Base-by-base conservation (phyloP, 1,140 invertebrate genomes). In the Drosophila nasuta region DNA sequence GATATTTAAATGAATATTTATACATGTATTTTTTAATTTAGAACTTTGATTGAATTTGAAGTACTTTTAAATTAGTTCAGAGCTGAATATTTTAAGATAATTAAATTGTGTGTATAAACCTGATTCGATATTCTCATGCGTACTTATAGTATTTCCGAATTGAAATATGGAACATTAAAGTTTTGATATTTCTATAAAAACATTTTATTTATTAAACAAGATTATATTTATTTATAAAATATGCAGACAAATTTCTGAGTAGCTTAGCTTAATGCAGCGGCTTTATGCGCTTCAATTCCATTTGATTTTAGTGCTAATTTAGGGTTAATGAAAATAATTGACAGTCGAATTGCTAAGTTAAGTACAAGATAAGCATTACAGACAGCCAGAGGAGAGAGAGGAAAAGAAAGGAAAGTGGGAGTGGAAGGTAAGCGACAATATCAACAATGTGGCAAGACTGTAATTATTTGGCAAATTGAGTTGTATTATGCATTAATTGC, bases 401-500 rank as follows among this genome's bases (percentile, higher is more conserved):
- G 13, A 15, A 7, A 1, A 28, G 7, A 20, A 38, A 5, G 13
- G 30, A n/a, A 0, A 28, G n/a, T 25, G 74, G 51, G 20, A 43
- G 52, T n/a, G 60, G 28, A 7, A 64, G 45, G 46, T 20, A 41
- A 28, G 11, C 52, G 45, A 17, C 13, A 51, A 35, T 4, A 56
- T 51, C 45, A 69, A 38, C 38, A 75, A 51, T 38, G 54, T 5
- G 52, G 58, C 51, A 49, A 30, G 4, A 30, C 48, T 28, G 64
- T 76, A 83, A 88, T 83, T 77, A 81, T 74, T 60, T 63, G 59
- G 56, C 46, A 68, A 88, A 88, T 88, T 78, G 85, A 83, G 85
- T 59, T 63, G 66, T 77, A 82, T 79, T 75, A 66, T 77, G 85
- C 77, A 88, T 83, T 88, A 89, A 88, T 88, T 80, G 78, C 81